Percentiles rank a stretch among this genome's conserved stretches.
These are phyloP conservation scores for Ridgeia piscesae DNA, from an alignment of 1,140 invertebrate species.

Conservation along the genomic window DNA sequence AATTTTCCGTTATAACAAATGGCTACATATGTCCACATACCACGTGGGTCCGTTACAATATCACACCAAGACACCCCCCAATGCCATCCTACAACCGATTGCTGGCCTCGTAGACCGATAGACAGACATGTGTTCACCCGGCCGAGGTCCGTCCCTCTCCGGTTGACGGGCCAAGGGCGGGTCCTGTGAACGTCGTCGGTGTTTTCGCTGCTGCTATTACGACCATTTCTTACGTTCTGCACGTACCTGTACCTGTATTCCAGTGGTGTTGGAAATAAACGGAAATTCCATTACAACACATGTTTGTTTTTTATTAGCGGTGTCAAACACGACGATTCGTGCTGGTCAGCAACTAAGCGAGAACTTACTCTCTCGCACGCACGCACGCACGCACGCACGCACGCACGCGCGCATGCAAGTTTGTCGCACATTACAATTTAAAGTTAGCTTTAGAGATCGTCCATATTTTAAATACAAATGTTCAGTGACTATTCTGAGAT, in stretches of 20 bases:
- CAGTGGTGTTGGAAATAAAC: neutral
- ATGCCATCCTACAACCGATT: neutral
- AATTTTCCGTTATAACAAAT: too few relatives aligned
- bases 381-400: constrained; percentile 8
- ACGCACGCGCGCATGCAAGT: neutral
- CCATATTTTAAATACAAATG: too few relatives aligned
- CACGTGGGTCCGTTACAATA: too few relatives aligned
- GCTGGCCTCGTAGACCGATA: neutral
- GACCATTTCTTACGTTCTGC: neutral
- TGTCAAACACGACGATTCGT: neutral
- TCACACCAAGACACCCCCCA: neutral
- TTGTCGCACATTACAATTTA: neutral
- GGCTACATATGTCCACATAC: too few relatives aligned
- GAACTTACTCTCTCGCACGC: neutral
- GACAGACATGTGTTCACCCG: neutral
- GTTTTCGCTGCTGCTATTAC: neutral
- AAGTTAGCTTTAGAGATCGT: too few relatives aligned
- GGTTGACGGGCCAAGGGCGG: neutral
- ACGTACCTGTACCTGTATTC: neutral
- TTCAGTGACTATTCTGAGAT: too few relatives aligned
- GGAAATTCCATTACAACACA: neutral
- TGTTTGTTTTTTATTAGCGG: neutral
- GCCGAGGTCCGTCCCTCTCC: neutral
- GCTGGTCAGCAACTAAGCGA: neutral
- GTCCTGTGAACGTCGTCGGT: too few relatives aligned